Evolutionary conservation across 2,113 vertebrate genomes (phyloP).

Genomic region (Anthoscopus minutus): DNA sequence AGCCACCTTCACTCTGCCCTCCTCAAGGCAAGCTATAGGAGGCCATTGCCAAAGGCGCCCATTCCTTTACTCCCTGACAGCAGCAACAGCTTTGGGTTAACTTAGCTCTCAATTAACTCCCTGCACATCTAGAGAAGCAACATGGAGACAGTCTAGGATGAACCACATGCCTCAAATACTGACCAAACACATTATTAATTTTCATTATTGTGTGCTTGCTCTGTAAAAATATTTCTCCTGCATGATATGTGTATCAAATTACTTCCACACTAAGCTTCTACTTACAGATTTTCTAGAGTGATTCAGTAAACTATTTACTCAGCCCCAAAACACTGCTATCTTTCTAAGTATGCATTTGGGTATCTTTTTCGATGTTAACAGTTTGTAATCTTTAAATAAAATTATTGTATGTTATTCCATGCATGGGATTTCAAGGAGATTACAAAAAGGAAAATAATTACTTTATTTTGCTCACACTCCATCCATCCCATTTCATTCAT

Average conservation of each 20-base stretch:
- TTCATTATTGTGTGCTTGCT: not conserved
- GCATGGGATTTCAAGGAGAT: not conserved
- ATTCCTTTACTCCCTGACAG: not conserved
- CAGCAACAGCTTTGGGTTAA: not conserved
- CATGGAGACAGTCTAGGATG: not conserved
- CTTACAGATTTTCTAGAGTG: not conserved
- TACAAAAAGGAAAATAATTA: not conserved
- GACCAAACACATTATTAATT: not conserved
- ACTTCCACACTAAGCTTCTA: not conserved
- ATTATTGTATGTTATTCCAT: not conserved
- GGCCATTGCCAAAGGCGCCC: not conserved
- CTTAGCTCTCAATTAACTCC: not conserved
- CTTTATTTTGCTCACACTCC: not conserved
- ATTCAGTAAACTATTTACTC: not conserved
- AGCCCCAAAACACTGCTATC: not conserved
- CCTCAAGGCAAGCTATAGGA: not conserved
- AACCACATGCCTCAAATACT: not conserved
- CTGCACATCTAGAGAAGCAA: not conserved
- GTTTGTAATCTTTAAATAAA: not conserved
- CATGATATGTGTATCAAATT: not conserved
- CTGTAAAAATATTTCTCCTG: not conserved
- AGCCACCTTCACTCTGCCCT: rapidly evolving
- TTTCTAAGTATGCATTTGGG: not conserved
- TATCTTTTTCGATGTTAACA: not conserved
- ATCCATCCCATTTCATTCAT: not conserved